Conservation (phyloP, 2,797 vertebrate genomes). For the Ctenopoma kingsleyae region DNA sequence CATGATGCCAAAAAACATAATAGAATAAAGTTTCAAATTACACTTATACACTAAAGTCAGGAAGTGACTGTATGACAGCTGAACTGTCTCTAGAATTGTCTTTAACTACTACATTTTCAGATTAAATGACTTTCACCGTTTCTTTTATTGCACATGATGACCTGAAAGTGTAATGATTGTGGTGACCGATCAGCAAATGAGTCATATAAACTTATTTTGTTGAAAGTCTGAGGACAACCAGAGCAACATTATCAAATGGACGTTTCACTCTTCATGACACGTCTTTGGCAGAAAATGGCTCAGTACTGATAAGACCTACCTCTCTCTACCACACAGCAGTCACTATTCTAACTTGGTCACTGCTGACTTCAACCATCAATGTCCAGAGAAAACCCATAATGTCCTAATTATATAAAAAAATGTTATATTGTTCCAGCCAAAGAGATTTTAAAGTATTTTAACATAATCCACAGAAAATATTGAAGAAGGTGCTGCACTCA, state of each 20-base stretch:
- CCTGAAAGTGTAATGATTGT: neutral
- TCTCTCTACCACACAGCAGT: neutral
- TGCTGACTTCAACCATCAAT: neutral
- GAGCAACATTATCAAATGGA: neutral
- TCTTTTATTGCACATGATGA: neutral
- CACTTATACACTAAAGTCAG: neutral
- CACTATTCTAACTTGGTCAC: neutral
- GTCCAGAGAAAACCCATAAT: neutral
- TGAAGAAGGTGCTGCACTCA: neutral
- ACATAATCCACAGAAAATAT: no score
- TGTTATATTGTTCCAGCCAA: neutral
- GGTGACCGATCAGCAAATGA: neutral
- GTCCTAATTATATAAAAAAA: neutral
- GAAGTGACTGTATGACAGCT: neutral
- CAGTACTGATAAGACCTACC: neutral
- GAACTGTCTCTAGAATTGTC: neutral
- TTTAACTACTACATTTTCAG: neutral
- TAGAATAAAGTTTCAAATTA: neutral
- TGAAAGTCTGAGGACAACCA: neutral
- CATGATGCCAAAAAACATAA: no score
- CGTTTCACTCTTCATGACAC: neutral
- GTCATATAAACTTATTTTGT: neutral
- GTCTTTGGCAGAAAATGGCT: neutral
- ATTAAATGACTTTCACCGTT: neutral
- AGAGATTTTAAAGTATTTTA: neutral